Conservation (phyloP, 2,888 invertebrate genomes). For the Danaus chrysippus region DNA sequence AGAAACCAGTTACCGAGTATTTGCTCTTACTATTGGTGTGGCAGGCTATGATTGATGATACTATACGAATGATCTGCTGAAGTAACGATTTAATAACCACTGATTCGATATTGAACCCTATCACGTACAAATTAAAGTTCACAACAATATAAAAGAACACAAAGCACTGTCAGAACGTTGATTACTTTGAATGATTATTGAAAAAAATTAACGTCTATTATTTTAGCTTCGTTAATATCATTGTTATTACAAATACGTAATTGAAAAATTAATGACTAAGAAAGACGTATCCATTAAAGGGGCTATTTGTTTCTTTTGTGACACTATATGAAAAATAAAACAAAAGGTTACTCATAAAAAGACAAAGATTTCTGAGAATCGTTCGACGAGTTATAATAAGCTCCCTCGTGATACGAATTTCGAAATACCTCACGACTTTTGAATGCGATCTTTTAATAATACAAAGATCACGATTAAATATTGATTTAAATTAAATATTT, state of each 20-base stretch:
- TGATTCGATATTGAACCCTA: slow-evolving; percentile 26
- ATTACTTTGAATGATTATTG: slow-evolving; percentile 4
- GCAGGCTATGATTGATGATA: slow-evolving; percentile 57
- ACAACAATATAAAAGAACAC: slow-evolving; percentile 18
- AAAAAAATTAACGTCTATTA: neutral
- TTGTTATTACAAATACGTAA: neutral
- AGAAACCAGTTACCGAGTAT: slow-evolving; percentile 56
- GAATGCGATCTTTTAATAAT: slow-evolving; percentile 23
- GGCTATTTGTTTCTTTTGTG: neutral
- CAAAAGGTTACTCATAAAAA: slow-evolving; percentile 2
- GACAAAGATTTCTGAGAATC: slow-evolving; percentile 14
- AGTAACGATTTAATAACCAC: slow-evolving; percentile 36
- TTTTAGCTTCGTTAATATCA: neutral
- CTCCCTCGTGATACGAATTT: slow-evolving; percentile 21
- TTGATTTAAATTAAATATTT: neutral
- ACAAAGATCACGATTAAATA: slow-evolving; percentile 21
- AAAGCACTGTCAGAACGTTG: neutral
- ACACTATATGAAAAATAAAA: neutral
- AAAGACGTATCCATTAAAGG: neutral
- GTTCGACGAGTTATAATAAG: slow-evolving; percentile 21
- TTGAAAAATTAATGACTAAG: neutral
- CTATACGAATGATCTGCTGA: slow-evolving; percentile 38
- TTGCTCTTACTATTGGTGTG: slow-evolving; percentile 62
- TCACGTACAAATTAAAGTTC: slow-evolving; percentile 19
- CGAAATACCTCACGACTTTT: slow-evolving; percentile 17